Conservation (phyloP, 2,797 vertebrate species). For the Pseudochirops cupreus region DNA sequence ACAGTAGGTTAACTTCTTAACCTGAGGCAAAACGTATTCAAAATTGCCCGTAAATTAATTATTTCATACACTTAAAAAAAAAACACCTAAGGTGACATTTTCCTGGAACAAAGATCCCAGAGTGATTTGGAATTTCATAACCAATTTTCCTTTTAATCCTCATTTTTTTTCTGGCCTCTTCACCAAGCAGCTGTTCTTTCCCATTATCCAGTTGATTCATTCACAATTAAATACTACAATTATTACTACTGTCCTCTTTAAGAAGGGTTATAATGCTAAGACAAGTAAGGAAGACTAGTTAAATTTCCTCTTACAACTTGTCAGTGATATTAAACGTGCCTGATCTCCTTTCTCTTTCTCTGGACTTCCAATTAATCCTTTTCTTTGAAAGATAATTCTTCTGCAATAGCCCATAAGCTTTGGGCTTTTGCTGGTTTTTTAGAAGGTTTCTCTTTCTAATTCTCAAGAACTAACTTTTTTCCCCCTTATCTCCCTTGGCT, state of each 20-base stretch:
- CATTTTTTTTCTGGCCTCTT: slow-evolving; percentile 12
- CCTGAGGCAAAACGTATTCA: slow-evolving; percentile 35
- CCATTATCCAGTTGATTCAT: slow-evolving; percentile 29
- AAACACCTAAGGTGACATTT: not conserved
- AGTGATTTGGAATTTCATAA: slow-evolving; percentile 26
- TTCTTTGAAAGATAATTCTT: slow-evolving; percentile 48
- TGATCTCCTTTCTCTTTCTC: slow-evolving; percentile 15
- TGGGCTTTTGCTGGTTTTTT: slow-evolving; percentile 9
- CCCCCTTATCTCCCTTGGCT: not conserved
- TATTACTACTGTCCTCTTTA: slow-evolving; percentile 53
- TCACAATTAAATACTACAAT: slow-evolving; percentile 50
- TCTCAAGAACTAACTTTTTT: slow-evolving; percentile 40
- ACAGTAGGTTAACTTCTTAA: slow-evolving; percentile 42
- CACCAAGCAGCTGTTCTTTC: not conserved
- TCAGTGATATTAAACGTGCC: slow-evolving; percentile 26
- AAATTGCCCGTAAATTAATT: slow-evolving; percentile 28
- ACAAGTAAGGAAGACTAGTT: slow-evolving; percentile 12
- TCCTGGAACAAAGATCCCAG: slow-evolving; percentile 40
- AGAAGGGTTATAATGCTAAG: slow-evolving; percentile 63
- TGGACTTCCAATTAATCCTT: slow-evolving; percentile 24
- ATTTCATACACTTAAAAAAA: slow-evolving; percentile 40
- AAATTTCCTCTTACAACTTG: not conserved
- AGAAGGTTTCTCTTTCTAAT: slow-evolving; percentile 30
- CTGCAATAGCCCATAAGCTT: slow-evolving; percentile 59
- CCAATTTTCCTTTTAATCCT: not conserved